Evolutionary conservation across 2,797 vertebrate species (phyloP).

Genomic region (Sciaenops ocellatus): DNA sequence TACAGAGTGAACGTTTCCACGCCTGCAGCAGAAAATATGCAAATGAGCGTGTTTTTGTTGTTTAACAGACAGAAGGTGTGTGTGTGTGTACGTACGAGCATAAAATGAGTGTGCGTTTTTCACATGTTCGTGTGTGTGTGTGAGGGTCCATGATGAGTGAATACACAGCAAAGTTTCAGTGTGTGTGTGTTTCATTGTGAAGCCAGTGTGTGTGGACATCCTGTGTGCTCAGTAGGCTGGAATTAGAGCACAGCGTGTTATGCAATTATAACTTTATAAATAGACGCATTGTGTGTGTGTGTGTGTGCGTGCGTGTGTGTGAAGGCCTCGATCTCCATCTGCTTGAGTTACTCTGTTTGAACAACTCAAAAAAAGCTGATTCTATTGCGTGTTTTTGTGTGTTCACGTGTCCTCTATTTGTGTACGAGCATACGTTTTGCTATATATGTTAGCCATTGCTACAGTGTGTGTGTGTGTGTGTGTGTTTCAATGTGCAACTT

Average conservation of each 20-base stretch:
- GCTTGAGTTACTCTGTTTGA: slow-evolving; percentile 41
- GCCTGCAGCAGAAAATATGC: slow-evolving; percentile 31
- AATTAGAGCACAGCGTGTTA: slow-evolving; percentile 79
- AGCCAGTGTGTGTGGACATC: slow-evolving; percentile 60
- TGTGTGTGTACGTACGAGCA: background rate
- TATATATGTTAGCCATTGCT: background rate
- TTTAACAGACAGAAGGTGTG: background rate
- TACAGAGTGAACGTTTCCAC: slow-evolving; percentile 7
- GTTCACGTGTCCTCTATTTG: background rate
- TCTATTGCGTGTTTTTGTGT: slow-evolving; percentile 4
- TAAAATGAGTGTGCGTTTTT: background rate
- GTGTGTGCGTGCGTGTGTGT: slow-evolving; percentile 38
- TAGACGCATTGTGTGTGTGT: slow-evolving; percentile 65
- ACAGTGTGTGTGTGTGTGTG: background rate
- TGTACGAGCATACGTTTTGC: background rate
- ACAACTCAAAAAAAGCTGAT: slow-evolving; percentile 12
- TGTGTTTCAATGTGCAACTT: background rate
- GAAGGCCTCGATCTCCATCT: slow-evolving; percentile 57
- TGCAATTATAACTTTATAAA: slow-evolving; percentile 82
- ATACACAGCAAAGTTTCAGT: background rate
- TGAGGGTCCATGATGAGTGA: background rate
- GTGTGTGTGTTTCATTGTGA: slow-evolving; percentile 17
- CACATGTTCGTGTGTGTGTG: background rate
- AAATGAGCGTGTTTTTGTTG: slow-evolving; percentile 8
- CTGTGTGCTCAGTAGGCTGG: slow-evolving; percentile 74